Base-by-base conservation (phyloP, 2,888 invertebrate species). In the Pocota personata region DNA sequence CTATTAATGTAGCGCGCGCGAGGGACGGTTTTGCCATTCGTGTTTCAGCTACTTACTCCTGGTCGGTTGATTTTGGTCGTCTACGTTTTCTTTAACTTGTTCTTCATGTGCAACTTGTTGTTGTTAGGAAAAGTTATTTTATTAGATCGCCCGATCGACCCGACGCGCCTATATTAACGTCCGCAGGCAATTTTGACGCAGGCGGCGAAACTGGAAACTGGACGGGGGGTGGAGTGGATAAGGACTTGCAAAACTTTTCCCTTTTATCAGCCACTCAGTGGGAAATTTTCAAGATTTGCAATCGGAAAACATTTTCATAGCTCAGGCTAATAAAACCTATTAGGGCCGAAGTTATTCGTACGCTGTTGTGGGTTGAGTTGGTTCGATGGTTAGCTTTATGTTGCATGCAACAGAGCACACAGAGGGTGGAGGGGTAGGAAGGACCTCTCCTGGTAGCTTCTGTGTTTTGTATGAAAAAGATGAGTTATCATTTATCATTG, bases 311-410 rank as follows among this genome's bases (percentile, higher is more conserved):
- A 84, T 79, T 84, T 75, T 79, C 67, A 79, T 79, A 72, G 71
- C 50, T 21, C 43, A 21, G 64, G 79, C 80, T 84, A 79, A 84
- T 84, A 84, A 84, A 84, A 84, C 84, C 84, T 80, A 84, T 84
- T 80, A 84, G 64, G 55, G 58, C 43, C 57, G 37, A 84, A 84
- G 71, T 80, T 79, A 69, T 58, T 71, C 62, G 21, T 66, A 16
- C 37, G 24, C n/a, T 35, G 30, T 37, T 69, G 57, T 76, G 27
- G 75, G 57, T 52, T 6, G 58, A n/a, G 30, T 43, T 19, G 27
- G 16, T 57, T 30, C 7, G 21, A 48, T 37, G 37, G 82, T 57
- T 62, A 30, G 57, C 10, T 77, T 76, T 67, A 58, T 64, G 32
- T 72, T 40, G 60, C 62, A 84, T 75, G 67, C 69, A 75, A 79